phyloP scores from a whole-genome alignment of 1,140 invertebrate genomes.

The Sitobion miscanthi region DNA sequence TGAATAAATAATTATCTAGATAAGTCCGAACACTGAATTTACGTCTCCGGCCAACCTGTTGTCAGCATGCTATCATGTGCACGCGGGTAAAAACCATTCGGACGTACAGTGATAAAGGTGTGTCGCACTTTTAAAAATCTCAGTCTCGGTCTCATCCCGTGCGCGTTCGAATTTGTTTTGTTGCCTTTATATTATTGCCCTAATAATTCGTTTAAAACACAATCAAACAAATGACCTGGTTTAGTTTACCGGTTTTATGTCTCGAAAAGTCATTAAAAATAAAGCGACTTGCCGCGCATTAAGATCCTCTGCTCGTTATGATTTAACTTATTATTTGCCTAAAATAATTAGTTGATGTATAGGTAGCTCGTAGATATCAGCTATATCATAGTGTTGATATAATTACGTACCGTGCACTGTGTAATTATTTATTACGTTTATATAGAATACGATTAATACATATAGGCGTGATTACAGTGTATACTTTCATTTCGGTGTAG shows the following conservation, averaged over 20 bases:
- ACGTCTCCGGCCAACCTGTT: neutral
- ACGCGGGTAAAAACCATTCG: neutral
- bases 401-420: neutral
- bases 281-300: neutral
- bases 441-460: neutral
- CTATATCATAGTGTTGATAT: neutral
- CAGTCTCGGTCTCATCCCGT: neutral
- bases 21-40: too few species aligned
- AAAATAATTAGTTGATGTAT: conserved; percentile 21
- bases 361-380: neutral
- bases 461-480: neutral
- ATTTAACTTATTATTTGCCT: neutral
- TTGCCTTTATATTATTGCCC: neutral
- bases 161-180: neutral
- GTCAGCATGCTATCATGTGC: neutral
- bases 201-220: neutral
- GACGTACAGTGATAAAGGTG: neutral
- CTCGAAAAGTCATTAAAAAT: neutral
- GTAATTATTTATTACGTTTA: conserved; percentile 28
- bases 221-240: conserved; percentile 13
- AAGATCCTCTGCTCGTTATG: neutral
- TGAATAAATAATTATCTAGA: too few species aligned
- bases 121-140: neutral
- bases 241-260: neutral
- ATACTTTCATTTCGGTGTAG: conserved; percentile 35